Conservation (phyloP, 2,113 vertebrate genomes). For the Archilochus colubris region DNA sequence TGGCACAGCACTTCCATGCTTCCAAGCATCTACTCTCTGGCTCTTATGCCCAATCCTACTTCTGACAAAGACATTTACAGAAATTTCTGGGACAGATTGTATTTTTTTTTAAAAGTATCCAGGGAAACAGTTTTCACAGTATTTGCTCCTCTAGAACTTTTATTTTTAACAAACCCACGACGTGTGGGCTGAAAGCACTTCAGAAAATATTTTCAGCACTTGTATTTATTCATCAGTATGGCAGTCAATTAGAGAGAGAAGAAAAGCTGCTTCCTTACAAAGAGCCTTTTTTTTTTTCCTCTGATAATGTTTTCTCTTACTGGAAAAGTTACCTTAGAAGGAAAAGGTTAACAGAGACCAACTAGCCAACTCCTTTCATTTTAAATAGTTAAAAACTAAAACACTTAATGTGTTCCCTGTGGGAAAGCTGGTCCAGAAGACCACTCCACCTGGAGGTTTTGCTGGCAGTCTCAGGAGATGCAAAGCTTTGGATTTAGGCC, state of each 20-base stretch:
- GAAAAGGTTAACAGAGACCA: slow-evolving; percentile 27
- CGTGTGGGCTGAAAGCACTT: slow-evolving; percentile 26
- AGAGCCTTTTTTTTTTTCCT: not conserved
- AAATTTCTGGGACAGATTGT: slow-evolving; percentile 9
- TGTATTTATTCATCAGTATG: not conserved
- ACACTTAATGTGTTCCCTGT: not conserved
- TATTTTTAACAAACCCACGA: slow-evolving; percentile 55
- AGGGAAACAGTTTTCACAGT: slow-evolving; percentile 5
- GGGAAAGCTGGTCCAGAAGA: not conserved
- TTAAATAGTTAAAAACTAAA: slow-evolving; percentile 50
- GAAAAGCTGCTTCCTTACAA: not conserved
- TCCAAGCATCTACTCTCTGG: not conserved
- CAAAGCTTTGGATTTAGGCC: not conserved
- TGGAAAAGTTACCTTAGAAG: not conserved
- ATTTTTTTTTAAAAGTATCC: not conserved
- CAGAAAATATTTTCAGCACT: slow-evolving; percentile 9
- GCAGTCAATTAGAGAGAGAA: not conserved
- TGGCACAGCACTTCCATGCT: not conserved
- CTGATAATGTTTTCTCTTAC: not conserved
- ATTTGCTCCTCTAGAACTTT: slow-evolving; percentile 7
- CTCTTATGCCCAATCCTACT: not conserved
- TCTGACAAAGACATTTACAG: not conserved
- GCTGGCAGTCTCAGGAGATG: not conserved
- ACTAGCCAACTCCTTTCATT: slow-evolving; percentile 18
- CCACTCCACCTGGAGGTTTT: not conserved